Evolutionary conservation across 1,140 invertebrate species (phyloP).

Genomic region (Drosophila leontia): DNA sequence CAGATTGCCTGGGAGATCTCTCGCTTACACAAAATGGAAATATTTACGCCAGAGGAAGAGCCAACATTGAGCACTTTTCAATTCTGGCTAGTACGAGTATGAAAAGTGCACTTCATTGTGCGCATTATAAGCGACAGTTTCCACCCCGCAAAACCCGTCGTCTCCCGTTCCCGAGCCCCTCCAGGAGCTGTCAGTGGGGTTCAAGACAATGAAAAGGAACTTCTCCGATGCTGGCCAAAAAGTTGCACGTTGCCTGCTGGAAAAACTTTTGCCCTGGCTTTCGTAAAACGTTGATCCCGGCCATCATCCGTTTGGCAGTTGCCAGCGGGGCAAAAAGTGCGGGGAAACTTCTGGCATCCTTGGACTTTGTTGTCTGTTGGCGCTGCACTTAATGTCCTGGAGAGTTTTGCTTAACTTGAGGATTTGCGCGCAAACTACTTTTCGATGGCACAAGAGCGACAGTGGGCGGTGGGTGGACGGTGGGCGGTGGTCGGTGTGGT

Average conservation of each 20-base stretch:
- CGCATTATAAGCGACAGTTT: slow-evolving; percentile 78
- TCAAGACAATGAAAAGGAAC: slow-evolving; percentile 76
- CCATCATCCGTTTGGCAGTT: slow-evolving; percentile 73
- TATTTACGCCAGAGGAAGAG: slow-evolving; percentile 45
- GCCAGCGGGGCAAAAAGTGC: slow-evolving; percentile 7
- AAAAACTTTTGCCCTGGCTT: slow-evolving; percentile 66
- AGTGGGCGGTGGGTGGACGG: slow-evolving; percentile 16
- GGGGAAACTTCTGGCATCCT: slow-evolving; percentile 39
- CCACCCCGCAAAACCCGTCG: slow-evolving; percentile 18
- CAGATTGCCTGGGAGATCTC: slow-evolving; percentile 33
- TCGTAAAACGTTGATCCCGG: slow-evolving; percentile 73
- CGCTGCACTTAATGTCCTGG: slow-evolving; percentile 77
- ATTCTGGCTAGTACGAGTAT: slow-evolving; percentile 65
- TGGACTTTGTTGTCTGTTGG: slow-evolving; percentile 70
- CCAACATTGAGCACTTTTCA: slow-evolving; percentile 73
- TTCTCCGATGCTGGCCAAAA: slow-evolving; percentile 51
- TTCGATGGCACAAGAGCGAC: slow-evolving; percentile 71
- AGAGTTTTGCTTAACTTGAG: slow-evolving; percentile 80
- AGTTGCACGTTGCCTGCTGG: slow-evolving; percentile 56
- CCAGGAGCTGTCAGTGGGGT: slow-evolving; percentile 61
- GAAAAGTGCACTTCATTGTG: slow-evolving; percentile 84
- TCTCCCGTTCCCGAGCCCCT: not conserved
- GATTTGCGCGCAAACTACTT: slow-evolving; percentile 84
- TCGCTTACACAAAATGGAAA: slow-evolving; percentile 41
- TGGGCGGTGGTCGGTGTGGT: not conserved